Evolutionary conservation across 2,113 vertebrate species (phyloP), one percentile per base, ranked within the genome.

Genomic region (Rhinichthys klamathensis): DNA sequence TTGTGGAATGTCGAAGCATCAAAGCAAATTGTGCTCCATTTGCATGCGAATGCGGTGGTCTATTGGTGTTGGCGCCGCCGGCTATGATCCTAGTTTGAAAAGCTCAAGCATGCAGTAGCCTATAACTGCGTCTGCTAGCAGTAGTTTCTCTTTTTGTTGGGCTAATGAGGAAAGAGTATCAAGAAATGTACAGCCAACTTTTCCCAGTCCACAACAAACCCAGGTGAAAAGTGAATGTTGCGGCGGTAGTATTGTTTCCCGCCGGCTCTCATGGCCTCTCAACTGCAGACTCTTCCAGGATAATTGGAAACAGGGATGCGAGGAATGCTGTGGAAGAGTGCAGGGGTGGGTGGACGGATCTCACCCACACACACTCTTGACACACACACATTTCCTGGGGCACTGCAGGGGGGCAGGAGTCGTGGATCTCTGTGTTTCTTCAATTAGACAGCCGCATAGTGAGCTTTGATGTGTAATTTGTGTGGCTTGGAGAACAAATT

Each of bases 281-380:
- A 10, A 58, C 46, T 21, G 41, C 56, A 73, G 67, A 4, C 70
- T 80, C 81, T 86, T 83, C 87, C 86, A 77, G 77, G 73, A 85
- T 90, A 90, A 91, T 90, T 90, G 87, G 85, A 91, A 91, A 89
- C 91, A 90, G 89, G 81, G 90, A 86, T 49, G 12, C 77, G 32
- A 88, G 85, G 87, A 91, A 90, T 91, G 30, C 67, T 90, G 86
- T 86, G 74, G 82, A 89, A 76, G 74, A 81, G 69, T 83, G 77
- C 72, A 83, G 74, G 15, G 46, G 63, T 61, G 84, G 85, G 79
- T 60, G 38, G 70, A 69, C 70, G 15, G 35, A n/a, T 76, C 56
- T 61, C 18, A 32, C 25, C 61, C 74, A 67, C 44, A 69, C 25
- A 75, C 85, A 41, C 49, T 21, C 30, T 73, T 44, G 11, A 70